phyloP scores from a whole-genome alignment of 1,140 invertebrate species.

The Harpegnathos saltator region DNA sequence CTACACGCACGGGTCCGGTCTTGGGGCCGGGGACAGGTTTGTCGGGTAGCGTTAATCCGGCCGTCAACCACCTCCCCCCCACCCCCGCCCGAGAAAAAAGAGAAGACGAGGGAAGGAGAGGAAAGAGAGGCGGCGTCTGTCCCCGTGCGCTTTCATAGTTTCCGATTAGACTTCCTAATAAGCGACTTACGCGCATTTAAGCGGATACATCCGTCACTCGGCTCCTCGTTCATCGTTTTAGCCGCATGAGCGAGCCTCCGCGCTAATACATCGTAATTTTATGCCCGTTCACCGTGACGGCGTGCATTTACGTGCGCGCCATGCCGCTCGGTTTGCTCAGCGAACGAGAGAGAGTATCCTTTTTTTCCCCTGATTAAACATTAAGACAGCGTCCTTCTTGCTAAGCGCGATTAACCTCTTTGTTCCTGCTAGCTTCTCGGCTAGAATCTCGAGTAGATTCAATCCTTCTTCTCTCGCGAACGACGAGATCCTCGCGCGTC shows the following conservation, averaged over 20 bases:
- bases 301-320: constrained; percentile 2
- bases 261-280: constrained; percentile 44
- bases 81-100: too few species aligned
- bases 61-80: too few species aligned
- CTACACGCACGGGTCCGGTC: too few species aligned
- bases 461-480: too few species aligned
- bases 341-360: not conserved
- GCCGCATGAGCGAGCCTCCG: constrained; percentile 3
- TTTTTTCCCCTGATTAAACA: not conserved
- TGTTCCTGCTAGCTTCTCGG: too few species aligned
- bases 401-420: too few species aligned
- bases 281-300: constrained; percentile 37
- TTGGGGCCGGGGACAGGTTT: not conserved
- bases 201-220: constrained; percentile 1
- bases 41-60: constrained; percentile 30
- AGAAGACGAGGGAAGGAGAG: constrained; percentile 7
- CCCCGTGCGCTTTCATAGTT: constrained; percentile 29
- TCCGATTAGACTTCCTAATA: not conserved
- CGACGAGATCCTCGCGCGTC: too few species aligned
- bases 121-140: not conserved
- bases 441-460: too few species aligned
- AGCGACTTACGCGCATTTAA: not conserved
- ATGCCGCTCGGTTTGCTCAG: not conserved
- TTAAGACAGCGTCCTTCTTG: not conserved
- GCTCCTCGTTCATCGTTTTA: constrained; percentile 17